Conservation (phyloP, 2,888 invertebrate species). For the Chrysina gloriosa region DNA sequence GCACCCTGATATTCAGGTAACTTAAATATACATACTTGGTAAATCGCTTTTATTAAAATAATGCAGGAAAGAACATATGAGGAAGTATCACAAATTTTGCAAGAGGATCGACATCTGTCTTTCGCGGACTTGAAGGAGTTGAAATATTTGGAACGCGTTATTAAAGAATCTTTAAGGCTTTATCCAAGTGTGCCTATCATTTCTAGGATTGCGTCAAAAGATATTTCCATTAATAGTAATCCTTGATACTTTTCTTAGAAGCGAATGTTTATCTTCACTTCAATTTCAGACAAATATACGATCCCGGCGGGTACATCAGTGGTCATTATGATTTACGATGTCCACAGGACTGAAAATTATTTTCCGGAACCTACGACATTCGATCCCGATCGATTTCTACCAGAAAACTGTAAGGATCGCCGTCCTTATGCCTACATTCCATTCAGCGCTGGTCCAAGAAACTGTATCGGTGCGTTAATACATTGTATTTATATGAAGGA, state of each 20-base stretch:
- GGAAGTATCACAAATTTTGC: slow-evolving; percentile 8
- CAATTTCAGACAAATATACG: neutral
- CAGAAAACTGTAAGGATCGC: slow-evolving; percentile 75
- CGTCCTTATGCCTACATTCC: slow-evolving; percentile 81
- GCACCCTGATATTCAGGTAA: slow-evolving; percentile 48
- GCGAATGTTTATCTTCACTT: neutral
- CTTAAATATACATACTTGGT: neutral
- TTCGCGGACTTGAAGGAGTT: slow-evolving; percentile 23
- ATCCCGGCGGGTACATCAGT: slow-evolving; percentile 6
- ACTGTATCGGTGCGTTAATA: slow-evolving; percentile 67
- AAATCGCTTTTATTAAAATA: neutral
- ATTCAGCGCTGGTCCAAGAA: slow-evolving; percentile 80
- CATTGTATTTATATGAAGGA: neutral
- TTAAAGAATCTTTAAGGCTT: slow-evolving; percentile 38
- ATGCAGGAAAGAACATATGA: slow-evolving; percentile 22
- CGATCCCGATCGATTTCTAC: slow-evolving; percentile 79
- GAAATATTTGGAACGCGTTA: slow-evolving; percentile 33
- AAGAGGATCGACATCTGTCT: neutral
- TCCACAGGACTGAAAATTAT: slow-evolving; percentile 73
- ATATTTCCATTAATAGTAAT: slow-evolving; percentile 22
- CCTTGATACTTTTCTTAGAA: neutral
- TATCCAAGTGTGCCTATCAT: slow-evolving; percentile 33
- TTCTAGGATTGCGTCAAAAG: slow-evolving; percentile 16
- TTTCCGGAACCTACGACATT: slow-evolving; percentile 73
- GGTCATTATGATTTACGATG: slow-evolving; percentile 54